phyloP scores from a whole-genome alignment of 2,797 vertebrate species.

The Eidolon dupreanum region DNA sequence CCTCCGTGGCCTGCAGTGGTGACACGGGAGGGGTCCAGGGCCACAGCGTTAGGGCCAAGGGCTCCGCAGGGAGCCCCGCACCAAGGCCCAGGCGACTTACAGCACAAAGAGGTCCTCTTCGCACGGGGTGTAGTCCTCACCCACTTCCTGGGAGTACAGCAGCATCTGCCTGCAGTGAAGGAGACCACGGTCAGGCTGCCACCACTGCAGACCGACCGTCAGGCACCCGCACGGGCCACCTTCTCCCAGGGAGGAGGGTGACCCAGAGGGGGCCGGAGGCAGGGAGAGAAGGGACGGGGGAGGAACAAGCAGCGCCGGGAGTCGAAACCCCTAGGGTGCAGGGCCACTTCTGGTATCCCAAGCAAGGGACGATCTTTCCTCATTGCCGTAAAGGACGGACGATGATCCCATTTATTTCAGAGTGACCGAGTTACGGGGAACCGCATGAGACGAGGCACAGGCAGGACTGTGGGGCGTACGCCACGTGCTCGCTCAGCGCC shows the following conservation, averaged over 20 bases:
- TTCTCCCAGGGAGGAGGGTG: not conserved
- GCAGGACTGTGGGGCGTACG: not conserved
- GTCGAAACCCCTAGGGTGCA: not conserved
- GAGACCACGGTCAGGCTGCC: conserved; percentile 22
- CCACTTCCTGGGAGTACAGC: conserved; percentile 97
- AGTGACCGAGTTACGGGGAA: not conserved
- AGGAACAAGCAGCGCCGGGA: not conserved
- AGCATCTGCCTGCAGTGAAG: conserved; percentile 92
- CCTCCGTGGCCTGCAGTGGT: not conserved
- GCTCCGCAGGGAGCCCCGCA: not conserved
- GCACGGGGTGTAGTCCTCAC: conserved; percentile 93
- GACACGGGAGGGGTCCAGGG: not conserved
- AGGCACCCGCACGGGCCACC: not conserved
- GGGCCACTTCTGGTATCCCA: too few species aligned
- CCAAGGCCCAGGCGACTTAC: conserved; percentile 88
- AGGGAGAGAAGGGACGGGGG: not conserved
- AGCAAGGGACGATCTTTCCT: not conserved
- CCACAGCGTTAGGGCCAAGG: not conserved
- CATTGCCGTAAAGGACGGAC: fast-evolving
- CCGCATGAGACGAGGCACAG: fast-evolving
- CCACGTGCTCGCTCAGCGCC: not conserved
- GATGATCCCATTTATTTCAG: not conserved
- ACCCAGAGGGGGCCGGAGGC: not conserved
- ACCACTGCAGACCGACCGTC: not conserved
- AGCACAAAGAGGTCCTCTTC: conserved; percentile 99